Evolutionary conservation across 2,797 vertebrate species (phyloP).

Genomic region (Neomorphus geoffroyi): DNA sequence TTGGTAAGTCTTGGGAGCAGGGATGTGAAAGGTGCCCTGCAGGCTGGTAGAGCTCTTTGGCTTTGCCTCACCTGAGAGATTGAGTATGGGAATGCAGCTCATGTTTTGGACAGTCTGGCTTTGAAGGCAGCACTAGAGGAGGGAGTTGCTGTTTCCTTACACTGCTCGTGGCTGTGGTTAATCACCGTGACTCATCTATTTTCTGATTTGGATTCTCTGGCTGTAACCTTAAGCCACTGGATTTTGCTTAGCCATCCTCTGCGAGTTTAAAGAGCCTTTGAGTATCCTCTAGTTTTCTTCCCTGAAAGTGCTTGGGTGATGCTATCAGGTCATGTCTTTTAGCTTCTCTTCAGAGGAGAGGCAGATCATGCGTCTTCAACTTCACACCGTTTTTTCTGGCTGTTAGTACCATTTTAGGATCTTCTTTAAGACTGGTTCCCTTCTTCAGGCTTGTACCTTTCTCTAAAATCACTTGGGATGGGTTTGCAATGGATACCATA

Average conservation of each 20-base stretch:
- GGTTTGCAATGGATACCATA: neutral
- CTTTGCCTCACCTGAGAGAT: accelerated
- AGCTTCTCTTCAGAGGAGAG: neutral
- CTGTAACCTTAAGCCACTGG: neutral
- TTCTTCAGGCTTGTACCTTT: neutral
- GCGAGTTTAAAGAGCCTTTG: neutral
- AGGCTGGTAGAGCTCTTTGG: neutral
- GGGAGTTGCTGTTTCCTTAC: neutral
- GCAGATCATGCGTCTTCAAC: neutral
- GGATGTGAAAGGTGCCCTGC: neutral
- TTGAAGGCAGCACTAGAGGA: neutral
- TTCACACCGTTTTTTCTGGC: neutral
- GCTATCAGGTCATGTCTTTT: neutral
- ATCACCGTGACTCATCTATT: neutral
- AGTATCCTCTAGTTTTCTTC: neutral
- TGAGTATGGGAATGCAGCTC: neutral
- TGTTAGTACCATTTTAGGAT: neutral
- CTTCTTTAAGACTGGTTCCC: neutral
- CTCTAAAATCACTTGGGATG: neutral
- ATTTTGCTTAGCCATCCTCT: neutral
- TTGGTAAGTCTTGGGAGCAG: neutral
- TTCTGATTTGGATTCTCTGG: neutral
- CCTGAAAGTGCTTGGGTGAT: neutral
- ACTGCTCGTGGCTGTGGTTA: neutral
- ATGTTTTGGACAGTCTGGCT: neutral